Evolutionary conservation across 2,797 vertebrate species (phyloP).

Genomic region (Pipistrellus kuhlii): DNA sequence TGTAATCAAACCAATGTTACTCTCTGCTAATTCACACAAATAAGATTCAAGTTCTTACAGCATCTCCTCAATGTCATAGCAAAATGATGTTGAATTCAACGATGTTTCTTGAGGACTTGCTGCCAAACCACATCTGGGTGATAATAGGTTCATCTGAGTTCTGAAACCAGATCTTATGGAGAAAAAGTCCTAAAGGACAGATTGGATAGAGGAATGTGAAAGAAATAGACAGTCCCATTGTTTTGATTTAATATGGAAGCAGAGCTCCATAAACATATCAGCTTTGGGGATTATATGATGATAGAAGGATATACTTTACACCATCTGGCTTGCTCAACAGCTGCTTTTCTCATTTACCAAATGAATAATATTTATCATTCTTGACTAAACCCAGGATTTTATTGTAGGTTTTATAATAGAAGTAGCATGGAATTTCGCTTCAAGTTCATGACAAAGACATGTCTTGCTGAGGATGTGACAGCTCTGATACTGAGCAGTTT

Average conservation of each 20-base stretch:
- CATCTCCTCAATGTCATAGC: not conserved
- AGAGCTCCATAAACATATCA: not conserved
- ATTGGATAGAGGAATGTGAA: not conserved
- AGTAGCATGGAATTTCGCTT: not conserved
- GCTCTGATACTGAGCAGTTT: not conserved
- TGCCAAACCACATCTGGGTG: not conserved
- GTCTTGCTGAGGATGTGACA: not conserved
- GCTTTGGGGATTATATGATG: not conserved
- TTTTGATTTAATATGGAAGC: not conserved
- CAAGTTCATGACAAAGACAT: constrained; percentile 35
- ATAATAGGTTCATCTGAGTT: not conserved
- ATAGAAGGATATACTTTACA: not conserved
- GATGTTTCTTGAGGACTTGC: not conserved
- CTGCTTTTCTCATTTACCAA: not conserved
- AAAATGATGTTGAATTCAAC: not conserved
- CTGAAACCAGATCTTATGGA: constrained; percentile 7
- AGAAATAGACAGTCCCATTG: not conserved
- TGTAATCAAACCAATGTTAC: not conserved
- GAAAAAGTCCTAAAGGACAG: not conserved
- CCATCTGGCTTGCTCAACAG: not conserved
- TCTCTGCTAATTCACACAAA: not conserved
- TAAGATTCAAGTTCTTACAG: not conserved
- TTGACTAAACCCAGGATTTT: not conserved
- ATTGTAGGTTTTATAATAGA: not conserved
- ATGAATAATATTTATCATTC: not conserved